phyloP scores from a whole-genome alignment of 2,113 vertebrate genomes.

The Hippolais icterina region DNA sequence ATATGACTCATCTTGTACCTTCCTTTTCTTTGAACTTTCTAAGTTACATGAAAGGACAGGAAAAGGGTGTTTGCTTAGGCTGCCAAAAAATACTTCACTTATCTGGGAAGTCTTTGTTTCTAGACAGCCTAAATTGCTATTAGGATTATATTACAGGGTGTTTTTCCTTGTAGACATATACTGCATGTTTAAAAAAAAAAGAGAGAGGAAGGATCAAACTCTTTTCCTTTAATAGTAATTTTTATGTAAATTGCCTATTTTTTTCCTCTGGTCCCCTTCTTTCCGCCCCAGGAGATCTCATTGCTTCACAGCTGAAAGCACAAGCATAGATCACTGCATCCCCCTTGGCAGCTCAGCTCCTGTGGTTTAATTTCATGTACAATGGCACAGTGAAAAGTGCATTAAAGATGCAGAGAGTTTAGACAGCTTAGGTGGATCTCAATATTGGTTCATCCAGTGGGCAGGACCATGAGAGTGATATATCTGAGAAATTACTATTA shows the following conservation, averaged over 20 bases:
- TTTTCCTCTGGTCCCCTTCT: not conserved
- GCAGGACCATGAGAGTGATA: not conserved
- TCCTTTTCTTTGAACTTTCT: not conserved
- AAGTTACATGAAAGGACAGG: not conserved
- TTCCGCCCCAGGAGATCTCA: not conserved
- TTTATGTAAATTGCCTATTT: not conserved
- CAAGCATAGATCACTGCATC: not conserved
- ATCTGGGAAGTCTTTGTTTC: not conserved
- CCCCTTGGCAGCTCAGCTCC: not conserved
- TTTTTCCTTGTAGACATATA: not conserved
- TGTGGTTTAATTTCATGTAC: conserved; percentile 2
- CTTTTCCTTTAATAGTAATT: not conserved
- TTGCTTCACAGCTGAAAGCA: conserved; percentile 3
- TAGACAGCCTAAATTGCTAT: not conserved
- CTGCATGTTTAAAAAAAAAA: rapidly evolving
- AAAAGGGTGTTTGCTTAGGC: not conserved
- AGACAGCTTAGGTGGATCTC: not conserved
- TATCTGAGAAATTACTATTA: not conserved
- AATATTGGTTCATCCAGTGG: not conserved
- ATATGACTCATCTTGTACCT: not conserved
- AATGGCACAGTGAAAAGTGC: not conserved
- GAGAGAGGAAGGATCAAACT: not conserved
- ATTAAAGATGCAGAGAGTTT: not conserved
- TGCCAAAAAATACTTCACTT: not conserved
- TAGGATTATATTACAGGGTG: not conserved